Evolutionary conservation across 2,797 vertebrate species (phyloP), one percentile per base, ranked within the genome.

Genomic region (Lacerta viridis): DNA sequence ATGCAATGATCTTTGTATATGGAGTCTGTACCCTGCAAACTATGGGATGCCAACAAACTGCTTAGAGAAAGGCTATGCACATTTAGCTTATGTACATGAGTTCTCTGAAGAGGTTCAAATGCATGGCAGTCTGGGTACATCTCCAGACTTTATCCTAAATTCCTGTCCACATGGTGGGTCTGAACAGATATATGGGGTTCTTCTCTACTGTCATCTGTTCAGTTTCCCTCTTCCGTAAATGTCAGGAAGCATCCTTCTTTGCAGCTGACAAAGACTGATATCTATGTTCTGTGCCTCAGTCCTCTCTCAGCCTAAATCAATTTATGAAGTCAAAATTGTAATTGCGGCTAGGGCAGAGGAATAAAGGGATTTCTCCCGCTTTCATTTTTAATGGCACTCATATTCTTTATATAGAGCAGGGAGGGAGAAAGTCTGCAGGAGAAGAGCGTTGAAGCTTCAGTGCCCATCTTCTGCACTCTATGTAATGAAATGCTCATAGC

Each of bases 321-420:
- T 93, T 91, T 80, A 55, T 81, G 86, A 90, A 85, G 89, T 89
- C 90, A 74, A 90, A 59, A 90, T 0, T 0, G 55, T 5, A 68
- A 89, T 0, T 0, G 41, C 3, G 29, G 4, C 77, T 76, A 87
- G 83, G 87, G n/a, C 90, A 91, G 90, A 61, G 78, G 11, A 81
- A 87, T 75, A 72, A 86, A 39, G 80, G 78, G 74, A 91, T 68
- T 75, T 43, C 72, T 46, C 27, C 90, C 27, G 80, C 87, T 84
- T 89, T 61, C 75, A 80, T 80, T 89, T 79, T 84, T 79, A 81
- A 3, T 75, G 80, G 55, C 41, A 18, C 10, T 90, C 27, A 59
- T 87, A 87, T 86, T 90, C 87, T 85, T 88, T 18, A 61, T 86
- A 85, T 75, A 90, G 85, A 78, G 83, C 29, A 72, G 68, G 92